phyloP scores from a whole-genome alignment of 2,113 vertebrate genomes.

The Dolichotis patagonum region DNA sequence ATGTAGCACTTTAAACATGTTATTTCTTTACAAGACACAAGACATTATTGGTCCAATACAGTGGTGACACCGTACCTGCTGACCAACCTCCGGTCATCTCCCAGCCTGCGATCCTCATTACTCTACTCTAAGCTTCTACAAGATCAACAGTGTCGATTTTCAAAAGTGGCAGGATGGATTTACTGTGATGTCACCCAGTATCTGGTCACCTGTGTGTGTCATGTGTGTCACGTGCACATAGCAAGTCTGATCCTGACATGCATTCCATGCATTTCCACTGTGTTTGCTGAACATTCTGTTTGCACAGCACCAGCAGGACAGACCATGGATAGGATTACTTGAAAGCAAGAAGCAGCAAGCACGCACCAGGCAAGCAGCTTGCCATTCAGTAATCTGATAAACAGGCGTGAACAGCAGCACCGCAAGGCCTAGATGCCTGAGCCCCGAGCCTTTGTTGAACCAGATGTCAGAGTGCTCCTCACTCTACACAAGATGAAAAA shows the following conservation, averaged over 20 bases:
- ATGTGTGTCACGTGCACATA: background rate
- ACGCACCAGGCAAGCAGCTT: constrained; percentile 21
- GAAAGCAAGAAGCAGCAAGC: background rate
- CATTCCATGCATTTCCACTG: background rate
- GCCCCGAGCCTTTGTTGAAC: background rate
- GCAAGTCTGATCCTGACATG: background rate
- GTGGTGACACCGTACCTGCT: background rate
- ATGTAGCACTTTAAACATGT: too few species aligned
- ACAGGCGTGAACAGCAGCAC: constrained; percentile 23
- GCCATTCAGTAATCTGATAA: constrained; percentile 68
- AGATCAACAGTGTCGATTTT: background rate
- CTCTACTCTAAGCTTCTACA: background rate
- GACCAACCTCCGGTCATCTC: background rate
- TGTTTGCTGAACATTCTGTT: background rate
- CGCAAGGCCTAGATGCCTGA: background rate
- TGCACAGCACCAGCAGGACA: background rate
- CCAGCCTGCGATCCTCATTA: too few species aligned
- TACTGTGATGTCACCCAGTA: background rate
- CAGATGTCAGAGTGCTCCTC: background rate
- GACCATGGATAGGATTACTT: background rate
- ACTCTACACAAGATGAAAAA: background rate
- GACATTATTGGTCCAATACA: background rate
- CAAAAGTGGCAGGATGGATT: background rate
- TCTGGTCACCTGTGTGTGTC: background rate
- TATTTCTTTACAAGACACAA: background rate